phyloP scores from a whole-genome alignment of 2,113 vertebrate species.

The Puntigrus tetrazona region DNA sequence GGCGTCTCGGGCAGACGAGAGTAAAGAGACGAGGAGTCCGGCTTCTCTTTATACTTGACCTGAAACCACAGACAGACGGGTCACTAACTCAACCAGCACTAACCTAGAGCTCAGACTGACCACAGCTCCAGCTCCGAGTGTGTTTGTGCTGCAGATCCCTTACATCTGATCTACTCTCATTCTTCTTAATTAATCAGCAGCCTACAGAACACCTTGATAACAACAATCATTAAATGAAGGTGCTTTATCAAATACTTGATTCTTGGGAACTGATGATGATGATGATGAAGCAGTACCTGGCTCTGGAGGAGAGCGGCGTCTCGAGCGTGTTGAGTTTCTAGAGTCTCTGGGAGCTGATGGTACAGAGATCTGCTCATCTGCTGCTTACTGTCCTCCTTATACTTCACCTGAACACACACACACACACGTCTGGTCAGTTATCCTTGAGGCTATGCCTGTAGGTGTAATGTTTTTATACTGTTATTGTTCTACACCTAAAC shows the following conservation, averaged over 20 bases:
- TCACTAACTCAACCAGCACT: not conserved
- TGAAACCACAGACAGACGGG: not conserved
- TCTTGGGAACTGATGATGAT: not conserved
- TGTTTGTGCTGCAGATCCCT: not conserved
- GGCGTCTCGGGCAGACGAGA: not conserved
- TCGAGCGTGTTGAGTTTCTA: slow-evolving; percentile 85
- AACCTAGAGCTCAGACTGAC: not conserved
- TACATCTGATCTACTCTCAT: no score
- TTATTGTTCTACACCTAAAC: no score
- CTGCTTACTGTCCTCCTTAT: slow-evolving; percentile 81
- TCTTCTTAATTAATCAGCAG: no score
- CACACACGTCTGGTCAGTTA: not conserved
- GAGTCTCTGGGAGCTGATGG: slow-evolving; percentile 85
- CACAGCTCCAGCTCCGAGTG: not conserved
- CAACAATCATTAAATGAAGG: no score
- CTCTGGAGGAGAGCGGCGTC: slow-evolving; percentile 69
- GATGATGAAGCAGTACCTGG: slow-evolving; percentile 55
- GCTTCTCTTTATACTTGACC: slow-evolving; percentile 22
- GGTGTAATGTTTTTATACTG: no score
- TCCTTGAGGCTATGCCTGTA: no score
- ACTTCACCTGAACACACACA: slow-evolving; percentile 76
- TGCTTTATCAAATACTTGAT: no score
- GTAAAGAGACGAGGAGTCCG: not conserved
- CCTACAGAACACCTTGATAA: no score
- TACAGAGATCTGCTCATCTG: slow-evolving; percentile 78